These are phyloP conservation scores for Zoroaster sp. DNA, from an alignment of 53 echinoderm and acorn worm genomes.

Conservation along the genomic window DNA sequence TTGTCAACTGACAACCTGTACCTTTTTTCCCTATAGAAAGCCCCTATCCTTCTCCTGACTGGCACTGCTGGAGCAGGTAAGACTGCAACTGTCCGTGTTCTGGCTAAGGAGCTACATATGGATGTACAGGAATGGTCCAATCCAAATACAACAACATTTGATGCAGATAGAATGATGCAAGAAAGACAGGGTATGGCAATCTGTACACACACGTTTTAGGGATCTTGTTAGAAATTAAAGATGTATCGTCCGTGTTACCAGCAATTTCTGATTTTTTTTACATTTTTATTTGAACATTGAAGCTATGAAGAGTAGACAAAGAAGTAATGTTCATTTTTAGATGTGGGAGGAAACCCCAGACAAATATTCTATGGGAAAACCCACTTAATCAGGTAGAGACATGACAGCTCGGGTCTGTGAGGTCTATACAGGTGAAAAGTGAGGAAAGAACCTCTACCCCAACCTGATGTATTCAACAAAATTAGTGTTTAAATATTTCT, in stretches of 20 bases:
- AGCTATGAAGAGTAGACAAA: too few relatives aligned
- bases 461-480: too few relatives aligned
- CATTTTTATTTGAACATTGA: not conserved
- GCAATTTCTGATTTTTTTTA: not conserved
- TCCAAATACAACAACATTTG: conserved; percentile 72
- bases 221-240: not conserved
- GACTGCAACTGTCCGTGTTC: conserved; percentile 79
- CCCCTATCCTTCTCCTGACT: conserved; percentile 82
- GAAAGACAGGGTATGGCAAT: not conserved
- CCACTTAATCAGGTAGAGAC: too few relatives aligned
- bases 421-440: too few relatives aligned
- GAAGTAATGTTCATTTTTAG: too few relatives aligned
- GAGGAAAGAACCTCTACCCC: too few relatives aligned
- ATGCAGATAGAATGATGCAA: conserved; percentile 33
- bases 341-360: too few relatives aligned
- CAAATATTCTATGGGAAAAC: too few relatives aligned
- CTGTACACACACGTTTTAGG: not conserved
- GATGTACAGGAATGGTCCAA: conserved; percentile 94
- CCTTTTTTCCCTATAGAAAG: conserved; percentile 1
- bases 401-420: too few relatives aligned
- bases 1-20: not conserved
- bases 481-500: too few relatives aligned
- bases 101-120: conserved; percentile 78
- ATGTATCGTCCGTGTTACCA: not conserved
- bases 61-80: conserved; percentile 96